Percentiles rank a stretch among this genome's conserved stretches.
These are phyloP conservation scores for Illadopsis cleaveri DNA, from an alignment of 2,113 vertebrate species.

Conservation along the genomic window DNA sequence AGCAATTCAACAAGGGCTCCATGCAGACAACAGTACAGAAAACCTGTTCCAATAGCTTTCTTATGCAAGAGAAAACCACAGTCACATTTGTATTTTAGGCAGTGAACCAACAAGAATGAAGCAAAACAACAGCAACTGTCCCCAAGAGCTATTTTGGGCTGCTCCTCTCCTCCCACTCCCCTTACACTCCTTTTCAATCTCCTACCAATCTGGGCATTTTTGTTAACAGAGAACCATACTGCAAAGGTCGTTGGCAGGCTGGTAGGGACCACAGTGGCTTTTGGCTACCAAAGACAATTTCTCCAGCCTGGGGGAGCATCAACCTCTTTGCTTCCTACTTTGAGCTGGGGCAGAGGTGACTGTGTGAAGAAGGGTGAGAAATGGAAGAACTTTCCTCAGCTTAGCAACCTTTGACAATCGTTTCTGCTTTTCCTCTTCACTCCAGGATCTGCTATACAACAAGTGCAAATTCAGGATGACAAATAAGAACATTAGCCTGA, in stretches of 20 bases:
- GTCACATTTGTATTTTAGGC: conserved; percentile 25
- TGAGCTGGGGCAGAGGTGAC: not conserved
- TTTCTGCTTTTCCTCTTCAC: not conserved
- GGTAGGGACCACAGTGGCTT: not conserved
- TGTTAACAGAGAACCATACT: not conserved
- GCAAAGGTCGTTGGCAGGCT: not conserved
- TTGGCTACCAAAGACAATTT: not conserved
- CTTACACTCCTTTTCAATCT: not conserved
- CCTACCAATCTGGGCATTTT: not conserved
- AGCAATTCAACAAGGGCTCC: not conserved
- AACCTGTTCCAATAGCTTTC: conserved; percentile 15
- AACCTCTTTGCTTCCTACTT: not conserved
- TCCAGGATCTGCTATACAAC: not conserved
- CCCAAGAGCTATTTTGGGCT: not conserved
- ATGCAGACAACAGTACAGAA: not conserved
- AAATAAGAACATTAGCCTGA: conserved; percentile 49
- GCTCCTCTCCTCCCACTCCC: conserved; percentile 3
- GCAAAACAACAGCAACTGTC: conserved; percentile 18
- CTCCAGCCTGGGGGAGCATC: not conserved
- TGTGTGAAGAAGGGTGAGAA: not conserved
- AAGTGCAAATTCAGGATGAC: conserved; percentile 55
- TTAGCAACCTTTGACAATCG: not conserved
- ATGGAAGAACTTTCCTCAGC: not conserved
- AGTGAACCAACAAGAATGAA: conserved; percentile 20
- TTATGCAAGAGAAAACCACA: conserved; percentile 21